Percentiles rank a stretch among this genome's conserved stretches.
Evolutionary conservation across 2,797 vertebrate species (phyloP).

Genomic region (Thamnophis elegans): DNA sequence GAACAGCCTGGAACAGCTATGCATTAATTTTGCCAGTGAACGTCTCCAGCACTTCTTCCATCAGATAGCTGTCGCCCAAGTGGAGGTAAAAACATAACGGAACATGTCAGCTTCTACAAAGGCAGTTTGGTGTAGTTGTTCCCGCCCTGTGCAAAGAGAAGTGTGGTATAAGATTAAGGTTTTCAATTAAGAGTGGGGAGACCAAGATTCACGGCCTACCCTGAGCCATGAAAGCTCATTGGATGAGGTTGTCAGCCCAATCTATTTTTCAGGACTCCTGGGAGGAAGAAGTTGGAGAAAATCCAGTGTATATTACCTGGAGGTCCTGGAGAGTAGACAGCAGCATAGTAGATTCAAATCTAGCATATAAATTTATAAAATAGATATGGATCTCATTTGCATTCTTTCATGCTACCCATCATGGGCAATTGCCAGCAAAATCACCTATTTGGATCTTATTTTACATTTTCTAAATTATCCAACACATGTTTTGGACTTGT

Average conservation of each 20-base stretch:
- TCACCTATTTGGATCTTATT: background rate
- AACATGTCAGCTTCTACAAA: background rate
- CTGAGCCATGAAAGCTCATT: background rate
- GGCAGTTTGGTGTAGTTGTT: background rate
- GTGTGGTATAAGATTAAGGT: background rate
- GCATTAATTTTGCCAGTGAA: conserved; percentile 91
- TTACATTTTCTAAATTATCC: background rate
- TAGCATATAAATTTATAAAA: background rate
- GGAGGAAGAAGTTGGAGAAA: background rate
- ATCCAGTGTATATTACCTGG: background rate
- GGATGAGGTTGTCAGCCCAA: background rate
- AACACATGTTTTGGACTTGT: background rate
- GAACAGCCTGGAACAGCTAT: conserved; percentile 93
- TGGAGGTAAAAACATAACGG: conserved; percentile 76
- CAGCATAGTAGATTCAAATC: background rate
- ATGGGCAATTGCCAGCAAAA: background rate
- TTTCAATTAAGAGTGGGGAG: background rate
- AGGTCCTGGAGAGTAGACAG: background rate
- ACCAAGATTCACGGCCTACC: background rate
- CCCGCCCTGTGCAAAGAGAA: background rate
- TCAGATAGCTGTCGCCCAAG: conserved; percentile 81
- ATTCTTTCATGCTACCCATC: background rate
- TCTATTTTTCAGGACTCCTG: background rate
- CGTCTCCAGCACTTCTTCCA: conserved; percentile 83
- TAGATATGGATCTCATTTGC: background rate